Evolutionary conservation across 2,113 vertebrate genomes (phyloP).

Genomic region (Oenanthe melanoleuca): DNA sequence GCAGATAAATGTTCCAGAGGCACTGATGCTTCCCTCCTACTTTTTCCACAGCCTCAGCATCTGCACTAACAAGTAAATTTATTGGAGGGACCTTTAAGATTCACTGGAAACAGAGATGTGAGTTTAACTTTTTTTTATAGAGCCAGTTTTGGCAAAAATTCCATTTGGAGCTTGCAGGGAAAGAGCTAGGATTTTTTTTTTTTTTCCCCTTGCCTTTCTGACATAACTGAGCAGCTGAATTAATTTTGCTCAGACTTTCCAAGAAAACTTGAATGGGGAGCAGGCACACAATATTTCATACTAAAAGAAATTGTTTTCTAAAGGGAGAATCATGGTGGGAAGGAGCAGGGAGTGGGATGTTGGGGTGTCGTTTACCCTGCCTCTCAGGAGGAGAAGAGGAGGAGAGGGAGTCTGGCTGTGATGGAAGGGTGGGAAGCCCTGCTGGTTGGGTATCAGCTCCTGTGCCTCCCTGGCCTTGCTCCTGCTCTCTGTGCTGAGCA

Average conservation of each 20-base stretch:
- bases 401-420: background rate
- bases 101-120: background rate
- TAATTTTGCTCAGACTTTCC: slow-evolving; percentile 43
- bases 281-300: background rate
- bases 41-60: background rate
- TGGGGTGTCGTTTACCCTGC: background rate
- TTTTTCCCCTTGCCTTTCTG: background rate
- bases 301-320: background rate
- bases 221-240: slow-evolving; percentile 4
- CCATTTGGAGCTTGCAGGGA: background rate
- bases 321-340: background rate
- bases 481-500: background rate
- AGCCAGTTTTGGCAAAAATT: background rate
- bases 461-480: accelerated
- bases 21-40: background rate
- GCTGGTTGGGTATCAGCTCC: background rate
- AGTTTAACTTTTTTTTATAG: background rate
- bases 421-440: background rate
- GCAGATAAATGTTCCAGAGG: background rate
- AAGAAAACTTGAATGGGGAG: background rate
- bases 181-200: background rate
- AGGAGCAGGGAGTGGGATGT: background rate
- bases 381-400: background rate
- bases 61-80: background rate
- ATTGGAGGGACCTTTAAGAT: background rate